Evolutionary conservation across 2,888 invertebrate species (phyloP).

Genomic region (Drosophila testacea): DNA sequence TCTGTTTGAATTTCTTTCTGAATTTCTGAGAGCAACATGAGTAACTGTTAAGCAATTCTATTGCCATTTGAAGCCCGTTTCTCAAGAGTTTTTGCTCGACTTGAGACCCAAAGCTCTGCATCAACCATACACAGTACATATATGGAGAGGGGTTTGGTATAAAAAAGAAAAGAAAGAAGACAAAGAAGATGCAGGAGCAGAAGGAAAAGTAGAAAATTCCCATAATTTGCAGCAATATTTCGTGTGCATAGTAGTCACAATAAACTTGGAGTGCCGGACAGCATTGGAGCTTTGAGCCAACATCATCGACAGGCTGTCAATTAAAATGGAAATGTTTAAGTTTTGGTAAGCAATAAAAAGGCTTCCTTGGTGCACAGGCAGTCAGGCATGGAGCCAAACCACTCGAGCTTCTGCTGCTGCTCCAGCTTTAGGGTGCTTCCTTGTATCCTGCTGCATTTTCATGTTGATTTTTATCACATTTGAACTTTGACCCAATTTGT

Average conservation of each 20-base stretch:
- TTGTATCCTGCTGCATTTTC: constrained; percentile 43
- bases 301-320: constrained; percentile 78
- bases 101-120: constrained; percentile 36
- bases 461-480: constrained; percentile 78
- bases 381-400: constrained; percentile 52
- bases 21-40: constrained; percentile 8
- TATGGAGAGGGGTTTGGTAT: neutral
- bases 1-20: neutral
- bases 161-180: neutral
- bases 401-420: constrained; percentile 32
- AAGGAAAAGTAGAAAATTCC: constrained; percentile 20
- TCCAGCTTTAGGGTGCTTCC: constrained; percentile 21
- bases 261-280: constrained; percentile 45
- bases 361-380: constrained; percentile 23
- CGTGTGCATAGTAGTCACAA: constrained; percentile 60
- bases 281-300: constrained; percentile 55
- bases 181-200: neutral
- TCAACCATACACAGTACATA: constrained; percentile 10
- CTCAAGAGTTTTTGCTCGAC: constrained; percentile 19
- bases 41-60: constrained; percentile 25
- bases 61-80: constrained; percentile 15
- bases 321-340: constrained; percentile 79
- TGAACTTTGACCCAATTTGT: constrained; percentile 82
- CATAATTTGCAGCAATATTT: constrained; percentile 59
- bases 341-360: constrained; percentile 63